Base-by-base conservation (phyloP, 1,140 invertebrate genomes). In the Zelostemma sp. region DNA sequence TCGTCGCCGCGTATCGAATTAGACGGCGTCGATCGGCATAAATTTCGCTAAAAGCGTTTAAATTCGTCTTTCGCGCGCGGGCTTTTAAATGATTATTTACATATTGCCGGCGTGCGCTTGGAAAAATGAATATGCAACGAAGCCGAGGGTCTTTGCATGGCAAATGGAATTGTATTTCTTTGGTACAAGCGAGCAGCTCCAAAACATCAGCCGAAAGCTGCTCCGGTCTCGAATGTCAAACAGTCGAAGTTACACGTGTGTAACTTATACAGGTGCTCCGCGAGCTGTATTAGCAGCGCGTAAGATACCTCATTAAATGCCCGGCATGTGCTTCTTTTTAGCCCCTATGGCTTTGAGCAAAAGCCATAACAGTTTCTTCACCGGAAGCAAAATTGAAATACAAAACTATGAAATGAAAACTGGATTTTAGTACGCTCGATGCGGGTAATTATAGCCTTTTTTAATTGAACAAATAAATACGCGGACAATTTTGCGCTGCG, bases 81-180 rank as follows among this genome's bases (percentile, higher is more conserved):
- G 21, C 33, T n/a, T 35, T 35, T n/a, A n/a, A n/a, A 35, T 35
- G 33, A 35, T n/a, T 35, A 35, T 35, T 43, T 18, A 43, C 5
- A 9, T 21, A 49, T 25, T 25, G 38, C 19, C 12, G 16, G 49
- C 50, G 55, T 40, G 60, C 55, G 62, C 62, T 59, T 56, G 59
- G 59, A 46, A 53, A 59, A 64, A 69, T 69, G 60, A 69, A 69
- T 64, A 69, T 64, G 60, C 60, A 69, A 41, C 60, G 35, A 35
- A 38, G 28, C 25, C 31, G 16, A 35, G 50, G 38, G 50, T 51
- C 45, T 49, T 69, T 64, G 67, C 67, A 69, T 69, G 56, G 59
- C 60, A 64, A 70, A 64, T 47, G 55, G 35, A 64, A 61, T 57
- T 45, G 41, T 49, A 55, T 62, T 62, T 64, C 51, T 60, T 69